phyloP scores from a whole-genome alignment of 2,113 vertebrate genomes.

The Proteles cristata region DNA sequence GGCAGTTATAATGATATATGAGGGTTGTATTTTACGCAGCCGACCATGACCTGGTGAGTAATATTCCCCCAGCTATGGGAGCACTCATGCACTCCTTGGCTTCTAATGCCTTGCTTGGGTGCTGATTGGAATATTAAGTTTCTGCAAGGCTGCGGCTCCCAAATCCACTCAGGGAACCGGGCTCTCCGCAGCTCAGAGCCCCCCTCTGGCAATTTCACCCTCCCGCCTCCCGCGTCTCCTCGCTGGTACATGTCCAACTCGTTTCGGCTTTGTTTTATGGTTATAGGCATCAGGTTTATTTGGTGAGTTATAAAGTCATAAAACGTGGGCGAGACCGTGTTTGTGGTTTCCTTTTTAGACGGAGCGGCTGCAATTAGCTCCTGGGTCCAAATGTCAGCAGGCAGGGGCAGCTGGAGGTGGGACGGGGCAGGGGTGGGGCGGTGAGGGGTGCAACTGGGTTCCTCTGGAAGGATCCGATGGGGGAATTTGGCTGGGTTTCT shows the following conservation, averaged over 20 bases:
- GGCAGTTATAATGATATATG: constrained; percentile 99
- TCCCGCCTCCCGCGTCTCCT: constrained; percentile 71
- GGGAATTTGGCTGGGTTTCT: neutral
- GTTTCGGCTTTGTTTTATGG: constrained; percentile 91
- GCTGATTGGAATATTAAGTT: constrained; percentile 96
- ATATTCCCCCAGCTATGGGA: constrained; percentile 94
- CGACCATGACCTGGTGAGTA: constrained; percentile 97
- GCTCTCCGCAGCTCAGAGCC: constrained; percentile 80
- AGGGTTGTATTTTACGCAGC: constrained; percentile 98
- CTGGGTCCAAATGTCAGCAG: constrained; percentile 75
- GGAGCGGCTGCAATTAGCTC: constrained; percentile 84
- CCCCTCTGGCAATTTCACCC: constrained; percentile 83
- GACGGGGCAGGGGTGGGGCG: neutral
- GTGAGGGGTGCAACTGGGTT: neutral
- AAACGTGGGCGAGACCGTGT: constrained; percentile 81
- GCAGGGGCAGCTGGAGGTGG: constrained; percentile 38
- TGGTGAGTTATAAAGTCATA: constrained; percentile 89
- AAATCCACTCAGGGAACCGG: constrained; percentile 84
- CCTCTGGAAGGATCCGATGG: neutral
- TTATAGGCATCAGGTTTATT: constrained; percentile 91
- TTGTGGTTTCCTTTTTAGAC: constrained; percentile 85
- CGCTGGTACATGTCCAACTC: constrained; percentile 87
- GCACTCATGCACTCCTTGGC: constrained; percentile 91
- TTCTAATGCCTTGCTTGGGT: constrained; percentile 89
- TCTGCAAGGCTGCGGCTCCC: constrained; percentile 82